phyloP scores from a whole-genome alignment of 2,113 vertebrate genomes.

The Lipophrys pholis region DNA sequence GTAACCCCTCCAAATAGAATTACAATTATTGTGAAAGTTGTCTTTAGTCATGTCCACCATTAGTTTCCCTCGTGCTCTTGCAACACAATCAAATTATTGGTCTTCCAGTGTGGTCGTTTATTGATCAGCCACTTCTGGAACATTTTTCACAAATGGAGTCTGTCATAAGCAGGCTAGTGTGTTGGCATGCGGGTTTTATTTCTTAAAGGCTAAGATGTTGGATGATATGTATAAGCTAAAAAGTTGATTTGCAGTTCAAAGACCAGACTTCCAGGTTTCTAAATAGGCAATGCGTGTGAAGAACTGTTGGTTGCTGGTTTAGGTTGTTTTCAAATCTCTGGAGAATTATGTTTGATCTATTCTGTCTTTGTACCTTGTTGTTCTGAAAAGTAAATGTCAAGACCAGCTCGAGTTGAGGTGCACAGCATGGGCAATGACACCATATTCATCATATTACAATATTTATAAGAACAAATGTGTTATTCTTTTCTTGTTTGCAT shows the following conservation, averaged over 20 bases:
- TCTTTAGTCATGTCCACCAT: background rate
- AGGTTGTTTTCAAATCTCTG: too few species aligned
- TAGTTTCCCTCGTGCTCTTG: background rate
- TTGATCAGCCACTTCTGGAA: background rate
- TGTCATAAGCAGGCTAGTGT: constrained; percentile 12
- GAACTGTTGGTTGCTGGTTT: background rate
- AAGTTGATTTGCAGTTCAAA: background rate
- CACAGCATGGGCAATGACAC: too few species aligned
- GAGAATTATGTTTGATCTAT: too few species aligned
- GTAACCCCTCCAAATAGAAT: background rate
- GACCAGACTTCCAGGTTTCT: background rate
- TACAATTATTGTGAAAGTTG: background rate
- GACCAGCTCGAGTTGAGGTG: too few species aligned
- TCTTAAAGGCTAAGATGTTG: background rate
- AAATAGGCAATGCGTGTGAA: background rate
- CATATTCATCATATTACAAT: background rate
- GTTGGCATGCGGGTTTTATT: constrained; percentile 16
- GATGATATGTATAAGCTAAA: background rate
- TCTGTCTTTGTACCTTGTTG: too few species aligned
- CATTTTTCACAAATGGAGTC: constrained; percentile 11
- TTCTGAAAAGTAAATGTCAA: too few species aligned
- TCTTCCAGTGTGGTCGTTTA: constrained; percentile 11
- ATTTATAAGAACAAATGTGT: background rate
- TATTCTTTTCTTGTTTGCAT: background rate
- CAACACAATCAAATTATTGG: background rate